A percentile compares a stretch with the other conserved stretches of the same genome.
phyloP scores from a whole-genome alignment of 2,797 vertebrate species.

The Bradypodion ventrale region DNA sequence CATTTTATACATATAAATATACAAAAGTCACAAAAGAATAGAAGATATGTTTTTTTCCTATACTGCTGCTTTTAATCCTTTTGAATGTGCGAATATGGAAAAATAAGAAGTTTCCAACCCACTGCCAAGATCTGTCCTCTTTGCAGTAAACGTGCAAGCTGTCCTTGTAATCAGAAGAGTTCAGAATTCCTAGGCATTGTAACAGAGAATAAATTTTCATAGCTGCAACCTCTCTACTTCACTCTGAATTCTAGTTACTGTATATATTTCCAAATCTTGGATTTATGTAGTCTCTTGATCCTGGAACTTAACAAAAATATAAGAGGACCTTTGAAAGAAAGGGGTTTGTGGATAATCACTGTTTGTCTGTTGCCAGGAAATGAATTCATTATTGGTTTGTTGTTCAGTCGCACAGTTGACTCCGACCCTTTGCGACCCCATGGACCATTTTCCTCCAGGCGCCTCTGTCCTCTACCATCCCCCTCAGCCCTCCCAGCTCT shows the following conservation, averaged over 20 bases:
- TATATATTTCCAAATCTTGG: not conserved
- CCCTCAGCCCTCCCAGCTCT: no score
- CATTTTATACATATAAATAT: not conserved
- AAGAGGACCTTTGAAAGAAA: not conserved
- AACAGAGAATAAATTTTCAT: not conserved
- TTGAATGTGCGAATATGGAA: not conserved
- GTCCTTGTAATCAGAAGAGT: not conserved
- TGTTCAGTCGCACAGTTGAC: no score
- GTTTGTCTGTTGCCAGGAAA: constrained; percentile 10
- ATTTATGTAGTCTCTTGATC: constrained; percentile 29
- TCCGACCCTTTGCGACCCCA: no score
- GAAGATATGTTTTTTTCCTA: not conserved
- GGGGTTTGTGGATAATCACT: not conserved
- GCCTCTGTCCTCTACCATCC: no score
- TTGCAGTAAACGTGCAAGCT: constrained; percentile 28
- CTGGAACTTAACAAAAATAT: not conserved
- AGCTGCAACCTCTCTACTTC: not conserved
- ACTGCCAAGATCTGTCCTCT: not conserved
- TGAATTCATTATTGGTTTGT: not conserved
- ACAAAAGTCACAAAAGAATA: not conserved
- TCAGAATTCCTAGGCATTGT: not conserved
- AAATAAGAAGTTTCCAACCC: not conserved
- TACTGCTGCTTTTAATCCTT: not conserved
- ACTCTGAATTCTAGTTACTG: not conserved
- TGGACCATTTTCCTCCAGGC: no score